These are phyloP conservation scores for Eira barbara DNA, from an alignment of 2,113 vertebrate genomes.

Conservation along the genomic window DNA sequence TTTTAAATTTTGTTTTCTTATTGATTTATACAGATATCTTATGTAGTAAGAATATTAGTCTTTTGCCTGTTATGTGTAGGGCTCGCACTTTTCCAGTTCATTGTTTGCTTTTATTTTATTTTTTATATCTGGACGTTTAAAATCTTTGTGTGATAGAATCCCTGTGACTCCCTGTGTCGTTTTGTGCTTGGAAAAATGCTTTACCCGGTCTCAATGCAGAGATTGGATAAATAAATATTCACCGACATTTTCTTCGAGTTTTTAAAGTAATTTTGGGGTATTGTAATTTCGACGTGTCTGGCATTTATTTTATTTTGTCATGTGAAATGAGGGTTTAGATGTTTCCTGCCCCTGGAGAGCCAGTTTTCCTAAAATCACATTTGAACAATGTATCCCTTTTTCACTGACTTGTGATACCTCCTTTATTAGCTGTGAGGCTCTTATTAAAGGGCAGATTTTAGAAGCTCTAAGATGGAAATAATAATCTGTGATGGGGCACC, in stretches of 20 bases:
- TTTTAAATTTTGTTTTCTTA: constrained; percentile 44
- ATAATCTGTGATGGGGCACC: neutral
- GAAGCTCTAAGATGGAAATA: neutral
- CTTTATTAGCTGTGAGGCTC: neutral
- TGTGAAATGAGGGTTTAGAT: neutral
- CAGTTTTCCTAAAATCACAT: neutral
- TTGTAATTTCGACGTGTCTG: neutral
- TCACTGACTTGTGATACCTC: neutral
- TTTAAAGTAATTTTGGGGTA: neutral
- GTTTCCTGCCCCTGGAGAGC: neutral
- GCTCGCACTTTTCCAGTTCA: constrained; percentile 16
- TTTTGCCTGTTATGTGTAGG: constrained; percentile 38
- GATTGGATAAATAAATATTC: neutral
- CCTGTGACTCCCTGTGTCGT: neutral
- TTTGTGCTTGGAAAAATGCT: neutral
- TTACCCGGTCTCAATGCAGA: neutral
- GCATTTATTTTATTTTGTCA: constrained; percentile 19
- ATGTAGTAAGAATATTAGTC: constrained; percentile 51
- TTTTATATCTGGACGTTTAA: neutral
- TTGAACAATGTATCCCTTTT: neutral
- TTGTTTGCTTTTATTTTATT: constrained; percentile 18
- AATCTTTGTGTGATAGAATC: neutral
- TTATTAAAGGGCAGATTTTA: neutral
- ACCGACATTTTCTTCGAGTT: neutral
- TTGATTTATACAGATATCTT: constrained; percentile 40